Evolutionary conservation across 2,888 invertebrate species (phyloP).

Genomic region (Steromphala cineraria): DNA sequence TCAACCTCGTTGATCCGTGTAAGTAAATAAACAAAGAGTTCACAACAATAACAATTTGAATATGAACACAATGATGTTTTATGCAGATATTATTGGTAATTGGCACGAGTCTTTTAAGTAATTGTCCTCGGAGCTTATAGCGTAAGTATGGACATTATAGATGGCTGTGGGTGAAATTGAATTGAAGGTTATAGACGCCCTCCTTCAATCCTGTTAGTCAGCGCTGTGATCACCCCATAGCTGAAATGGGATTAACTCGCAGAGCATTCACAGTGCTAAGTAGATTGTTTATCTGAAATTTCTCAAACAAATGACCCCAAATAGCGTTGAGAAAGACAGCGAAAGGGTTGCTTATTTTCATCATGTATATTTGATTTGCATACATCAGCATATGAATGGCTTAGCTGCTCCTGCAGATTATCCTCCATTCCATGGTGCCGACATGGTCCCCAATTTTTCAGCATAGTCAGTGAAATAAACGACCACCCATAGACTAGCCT

Average conservation of each 20-base stretch:
- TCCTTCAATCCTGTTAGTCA: constrained; percentile 26
- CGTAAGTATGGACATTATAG: constrained; percentile 25
- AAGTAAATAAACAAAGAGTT: too few relatives aligned
- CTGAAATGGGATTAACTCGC: constrained; percentile 25
- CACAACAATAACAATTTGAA: too few relatives aligned
- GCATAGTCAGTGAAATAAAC: neutral
- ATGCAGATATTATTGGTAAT: too few relatives aligned
- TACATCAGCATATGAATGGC: constrained; percentile 13
- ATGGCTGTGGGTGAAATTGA: constrained; percentile 23
- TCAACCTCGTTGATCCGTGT: too few relatives aligned
- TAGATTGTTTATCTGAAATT: constrained; percentile 30
- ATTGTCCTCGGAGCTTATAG: constrained; percentile 24
- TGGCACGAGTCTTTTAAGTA: neutral
- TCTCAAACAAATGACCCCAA: constrained; percentile 19
- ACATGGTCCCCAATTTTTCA: constrained; percentile 8
- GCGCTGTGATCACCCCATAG: constrained; percentile 4
- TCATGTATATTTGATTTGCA: constrained; percentile 22
- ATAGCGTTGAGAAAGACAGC: constrained; percentile 5
- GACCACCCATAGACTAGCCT: neutral
- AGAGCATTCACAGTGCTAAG: constrained; percentile 16
- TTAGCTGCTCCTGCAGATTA: neutral
- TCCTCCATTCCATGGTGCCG: neutral
- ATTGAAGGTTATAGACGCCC: constrained; percentile 24
- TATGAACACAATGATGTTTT: too few relatives aligned
- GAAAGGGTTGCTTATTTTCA: constrained; percentile 20